Percentiles rank a stretch among this genome's conserved stretches.
Evolutionary conservation across 2,113 vertebrate genomes (phyloP).

Genomic region (Carollia perspicillata): DNA sequence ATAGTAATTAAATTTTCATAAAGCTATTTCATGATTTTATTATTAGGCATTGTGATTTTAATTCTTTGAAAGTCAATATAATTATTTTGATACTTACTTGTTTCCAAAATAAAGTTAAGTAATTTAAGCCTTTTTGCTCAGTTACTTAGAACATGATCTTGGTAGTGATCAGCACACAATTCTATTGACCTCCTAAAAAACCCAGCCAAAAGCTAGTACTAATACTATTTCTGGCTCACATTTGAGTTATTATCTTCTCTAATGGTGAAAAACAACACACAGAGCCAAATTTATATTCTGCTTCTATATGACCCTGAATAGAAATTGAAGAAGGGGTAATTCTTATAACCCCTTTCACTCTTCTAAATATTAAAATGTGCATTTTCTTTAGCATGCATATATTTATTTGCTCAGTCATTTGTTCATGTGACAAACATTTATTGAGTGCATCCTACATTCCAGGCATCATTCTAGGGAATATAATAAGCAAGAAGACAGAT

Average conservation of each 20-base stretch:
- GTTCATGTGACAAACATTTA: neutral
- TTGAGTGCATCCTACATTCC: neutral
- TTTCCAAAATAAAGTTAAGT: conserved; percentile 51
- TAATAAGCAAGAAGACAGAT: neutral
- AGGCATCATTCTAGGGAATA: neutral
- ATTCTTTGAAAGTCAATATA: conserved; percentile 49
- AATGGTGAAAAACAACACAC: neutral
- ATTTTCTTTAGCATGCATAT: neutral
- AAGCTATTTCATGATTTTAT: conserved; percentile 48
- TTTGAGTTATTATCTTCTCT: neutral
- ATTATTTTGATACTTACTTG: conserved; percentile 56
- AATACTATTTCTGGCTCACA: neutral
- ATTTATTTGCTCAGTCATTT: neutral
- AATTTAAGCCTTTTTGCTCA: conserved; percentile 37
- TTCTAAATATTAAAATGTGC: conserved; percentile 16
- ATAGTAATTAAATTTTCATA: conserved; percentile 61
- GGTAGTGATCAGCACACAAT: conserved; percentile 17
- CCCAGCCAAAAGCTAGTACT: neutral
- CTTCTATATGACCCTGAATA: neutral
- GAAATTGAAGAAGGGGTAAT: neutral
- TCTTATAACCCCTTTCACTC: neutral
- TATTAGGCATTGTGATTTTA: conserved; percentile 38
- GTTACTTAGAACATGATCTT: conserved; percentile 28
- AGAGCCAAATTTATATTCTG: neutral
- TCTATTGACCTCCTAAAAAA: neutral